Base-by-base conservation (phyloP, 2,113 vertebrate genomes). In the Zosterops japonicus region DNA sequence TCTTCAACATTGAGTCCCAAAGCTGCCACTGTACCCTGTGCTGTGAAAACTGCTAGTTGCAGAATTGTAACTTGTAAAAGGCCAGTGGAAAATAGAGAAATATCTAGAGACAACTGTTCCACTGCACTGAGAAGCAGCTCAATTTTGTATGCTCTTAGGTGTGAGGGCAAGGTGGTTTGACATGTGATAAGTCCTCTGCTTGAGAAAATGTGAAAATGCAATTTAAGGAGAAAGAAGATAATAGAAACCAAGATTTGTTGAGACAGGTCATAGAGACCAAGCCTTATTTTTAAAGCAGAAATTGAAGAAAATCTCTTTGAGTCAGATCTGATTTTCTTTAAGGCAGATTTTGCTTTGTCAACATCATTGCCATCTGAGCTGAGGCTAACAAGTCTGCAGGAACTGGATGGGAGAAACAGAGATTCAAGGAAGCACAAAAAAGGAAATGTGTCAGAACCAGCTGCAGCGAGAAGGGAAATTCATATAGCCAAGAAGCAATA, bases 371-470 rank as follows among this genome's bases (percentile, higher is more conserved):
- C 24, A 42, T 75, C 88, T 92, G 41, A 4, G 14, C 56, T 56
- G 24, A 79, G 35, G 52, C 44, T 90, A 49, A 19, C 33, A 82
- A 71, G 6, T 52, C 27, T 33, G 6, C 1, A 5, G 50, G 8
- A 83, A 71, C 8, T 85, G 36, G 27, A 55, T 12, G 3, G 15
- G 39, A 74, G 16, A 78, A 75, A 3, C 31, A 41, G 36, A 89
- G 29, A 85, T 72, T 52, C 61, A 71, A 87, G 33, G 12, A 64
- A 11, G 5, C 5, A 68, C 3, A 65, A 42, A 59, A 78, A 57
- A 18, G 17, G 16, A 89, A 35, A 50, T 6, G 5, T 0, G 0
- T n/a, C 6, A 75, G 24, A 82, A 63, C 0, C 14, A 85, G 27
- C 19, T 24, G 9, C 33, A 86, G 24, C 0, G 0, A 90, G 49